A percentile compares a stretch with the other conserved stretches of the same genome.
These are phyloP conservation scores for Gastrophysa polygoni DNA, from an alignment of 2,888 invertebrate species.

Conservation along the genomic window DNA sequence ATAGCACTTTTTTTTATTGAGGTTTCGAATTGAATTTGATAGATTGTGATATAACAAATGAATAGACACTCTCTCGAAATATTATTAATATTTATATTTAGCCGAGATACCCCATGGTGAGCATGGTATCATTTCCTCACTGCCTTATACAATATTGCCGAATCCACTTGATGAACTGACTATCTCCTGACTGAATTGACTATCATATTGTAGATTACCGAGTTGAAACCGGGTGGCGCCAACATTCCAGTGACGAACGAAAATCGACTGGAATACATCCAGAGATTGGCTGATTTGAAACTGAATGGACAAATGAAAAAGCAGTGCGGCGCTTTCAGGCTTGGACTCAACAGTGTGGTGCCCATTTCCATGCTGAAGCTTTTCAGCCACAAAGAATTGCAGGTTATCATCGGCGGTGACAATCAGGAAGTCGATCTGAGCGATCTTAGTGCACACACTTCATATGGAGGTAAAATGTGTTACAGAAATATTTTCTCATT, in stretches of 20 bases:
- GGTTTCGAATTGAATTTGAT: too few relatives aligned
- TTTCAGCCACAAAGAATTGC: slow-evolving; percentile 93
- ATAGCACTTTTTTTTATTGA: too few relatives aligned
- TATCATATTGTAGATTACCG: slow-evolving; percentile 76
- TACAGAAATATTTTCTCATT: too few relatives aligned
- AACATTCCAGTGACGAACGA: slow-evolving; percentile 89
- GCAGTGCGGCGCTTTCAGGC: slow-evolving; percentile 87
- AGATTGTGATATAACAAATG: too few relatives aligned
- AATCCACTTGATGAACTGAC: too few relatives aligned
- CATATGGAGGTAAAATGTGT: slow-evolving; percentile 89
- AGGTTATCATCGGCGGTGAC: slow-evolving; percentile 95
- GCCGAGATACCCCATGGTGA: too few relatives aligned
- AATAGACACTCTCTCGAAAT: too few relatives aligned
- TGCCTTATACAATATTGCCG: too few relatives aligned
- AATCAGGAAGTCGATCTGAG: slow-evolving; percentile 91
- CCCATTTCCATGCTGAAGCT: slow-evolving; percentile 92
- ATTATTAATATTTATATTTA: too few relatives aligned
- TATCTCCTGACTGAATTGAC: too few relatives aligned
- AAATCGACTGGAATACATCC: slow-evolving; percentile 96
- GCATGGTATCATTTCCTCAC: too few relatives aligned
- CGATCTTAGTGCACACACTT: slow-evolving; percentile 86
- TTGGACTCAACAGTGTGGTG: slow-evolving; percentile 89
- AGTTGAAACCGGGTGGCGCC: slow-evolving; percentile 88
- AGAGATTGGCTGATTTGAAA: slow-evolving; percentile 94
- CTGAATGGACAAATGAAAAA: slow-evolving; percentile 87